Conservation (phyloP, 2,113 vertebrate species). For the Sterrhoptilus dennistouni region DNA sequence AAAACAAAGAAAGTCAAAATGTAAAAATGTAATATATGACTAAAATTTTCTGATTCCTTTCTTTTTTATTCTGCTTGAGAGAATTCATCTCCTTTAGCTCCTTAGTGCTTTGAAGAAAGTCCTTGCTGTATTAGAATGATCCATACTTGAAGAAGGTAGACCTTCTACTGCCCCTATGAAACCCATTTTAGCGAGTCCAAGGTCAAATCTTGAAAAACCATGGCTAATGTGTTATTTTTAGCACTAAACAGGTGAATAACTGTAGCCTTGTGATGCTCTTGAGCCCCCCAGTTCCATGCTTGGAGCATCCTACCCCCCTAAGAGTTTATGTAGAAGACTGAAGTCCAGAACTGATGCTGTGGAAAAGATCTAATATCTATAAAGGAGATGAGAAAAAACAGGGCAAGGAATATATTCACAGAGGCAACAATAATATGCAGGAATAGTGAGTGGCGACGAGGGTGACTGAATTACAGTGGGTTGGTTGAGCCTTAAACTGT, state of each 20-base stretch:
- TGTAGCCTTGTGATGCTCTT: background rate
- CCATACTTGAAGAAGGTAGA: background rate
- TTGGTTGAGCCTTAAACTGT: background rate
- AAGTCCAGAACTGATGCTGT: background rate
- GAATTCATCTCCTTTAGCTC: background rate
- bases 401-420: background rate
- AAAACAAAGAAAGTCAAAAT: background rate
- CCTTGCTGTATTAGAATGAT: background rate
- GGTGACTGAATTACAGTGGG: background rate
- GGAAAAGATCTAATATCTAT: background rate
- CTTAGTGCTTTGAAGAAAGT: background rate
- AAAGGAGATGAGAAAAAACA: background rate
- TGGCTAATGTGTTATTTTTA: background rate
- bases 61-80: accelerated
- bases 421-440: background rate
- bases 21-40: background rate
- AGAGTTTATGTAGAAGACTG: background rate
- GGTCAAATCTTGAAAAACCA: background rate
- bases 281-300: background rate
- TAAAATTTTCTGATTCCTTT: background rate
- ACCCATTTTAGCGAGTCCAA: background rate
- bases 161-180: background rate
- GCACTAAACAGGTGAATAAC: background rate
- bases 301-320: background rate
- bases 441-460: background rate